Evolutionary conservation across 2,888 invertebrate genomes (phyloP), one percentile per base, ranked within the genome.

Genomic region (Meiosimyza decipiens): DNA sequence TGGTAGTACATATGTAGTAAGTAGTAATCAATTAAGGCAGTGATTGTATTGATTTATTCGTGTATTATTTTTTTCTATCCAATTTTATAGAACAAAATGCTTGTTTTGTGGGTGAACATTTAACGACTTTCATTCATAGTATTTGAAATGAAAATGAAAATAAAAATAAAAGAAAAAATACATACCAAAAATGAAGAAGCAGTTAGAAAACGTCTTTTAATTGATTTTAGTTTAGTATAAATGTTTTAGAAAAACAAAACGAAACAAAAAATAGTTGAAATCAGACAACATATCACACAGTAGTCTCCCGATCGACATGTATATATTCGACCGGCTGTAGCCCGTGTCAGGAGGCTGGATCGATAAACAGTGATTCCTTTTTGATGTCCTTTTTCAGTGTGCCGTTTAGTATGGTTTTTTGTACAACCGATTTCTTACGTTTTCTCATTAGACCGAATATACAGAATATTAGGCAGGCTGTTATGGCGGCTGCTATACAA

Each of bases 241-340:
- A 73, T 65, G 73, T 74, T 74, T 73, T 72, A 73, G 73, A 74
- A 74, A 76, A 71, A 76, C 28, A 28, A 28, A 28, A 22, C 22
- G 3, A 77, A 75, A 76, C 75, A 72, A 74, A 75, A 74, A 75
- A 28, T 9, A n/a, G 40, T 63, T 54, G 54, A 68, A 70, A 52
- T 69, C 73, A 71, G 73, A 74, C 76, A 76, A 85, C 87, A 87
- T 86, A 87, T 93, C 92, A 94, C 90, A 96, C 95, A 83, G 95
- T 95, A 87, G 95, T 95, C 89, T 95, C 95, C 87, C 95, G 93
- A 89, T 96, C 95, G 89, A 95, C 94, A 89, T 95, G 95, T 86
- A 95, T 95, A 88, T 94, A 95, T 88, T 95, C 95, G 91, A 95
- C 95, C 90, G 94, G 93, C 89, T 94, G 93, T 87, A 92, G 91